Base-by-base conservation (phyloP, 2,888 invertebrate genomes). In the Hemistola chrysoprasaria region DNA sequence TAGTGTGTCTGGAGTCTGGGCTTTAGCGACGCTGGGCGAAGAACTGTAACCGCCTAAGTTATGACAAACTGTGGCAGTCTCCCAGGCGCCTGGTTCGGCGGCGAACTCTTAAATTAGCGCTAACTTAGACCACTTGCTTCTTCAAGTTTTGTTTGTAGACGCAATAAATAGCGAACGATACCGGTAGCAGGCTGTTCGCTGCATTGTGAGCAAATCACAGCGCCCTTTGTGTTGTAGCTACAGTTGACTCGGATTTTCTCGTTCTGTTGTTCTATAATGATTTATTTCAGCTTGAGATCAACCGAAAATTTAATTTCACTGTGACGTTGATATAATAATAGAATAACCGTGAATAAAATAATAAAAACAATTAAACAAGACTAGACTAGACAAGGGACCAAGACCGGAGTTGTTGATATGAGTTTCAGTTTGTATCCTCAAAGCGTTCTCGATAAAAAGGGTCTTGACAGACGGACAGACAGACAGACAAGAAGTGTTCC, bases 81-180 rank as follows among this genome's bases (percentile, higher is more conserved):
- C 53, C 59, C 59, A 65, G 71, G 72, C 65, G 65, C 67, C 60
- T 56, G 66, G 65, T 65, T 67, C 60, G 65, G 59, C 65, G 62
- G 69, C 71, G 65, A 81, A 82, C 81, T 85, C 85, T 88, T 84
- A 84, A 83, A 87, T 86, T 87, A 87, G 79, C 78, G 68, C 78
- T 70, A 83, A 86, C 78, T 87, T 84, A 78, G 77, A 78, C 78
- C 78, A 83, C 80, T 83, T 85, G 79, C 78, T 82, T 81, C 79
- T 79, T 84, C 71, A 69, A 84, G 78, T 82, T 85, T 84, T 85
- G 84, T 84, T 83, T 83, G 82, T 73, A 80, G 75, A 78, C 72
- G 72, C 74, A 69, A 79, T 85, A 85, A 83, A 85, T 85, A 78
- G 73, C 78, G 70, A 71, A 70, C 67, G 63, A 68, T 71, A 78